phyloP scores from a whole-genome alignment of 2,888 invertebrate genomes.

The Melangyna quadrimaculata region DNA sequence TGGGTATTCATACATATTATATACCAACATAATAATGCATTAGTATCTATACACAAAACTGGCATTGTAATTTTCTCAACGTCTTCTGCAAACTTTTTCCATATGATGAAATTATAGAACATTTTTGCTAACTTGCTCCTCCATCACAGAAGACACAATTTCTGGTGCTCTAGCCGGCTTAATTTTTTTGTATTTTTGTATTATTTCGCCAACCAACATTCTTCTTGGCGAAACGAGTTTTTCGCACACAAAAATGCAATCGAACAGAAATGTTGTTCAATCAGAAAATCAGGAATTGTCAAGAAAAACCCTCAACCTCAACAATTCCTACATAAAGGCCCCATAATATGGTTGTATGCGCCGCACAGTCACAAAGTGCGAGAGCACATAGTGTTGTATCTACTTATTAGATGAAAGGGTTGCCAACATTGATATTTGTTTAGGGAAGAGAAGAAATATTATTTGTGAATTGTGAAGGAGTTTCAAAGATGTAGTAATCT shows the following conservation, averaged over 20 bases:
- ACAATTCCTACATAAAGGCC: constrained; percentile 24
- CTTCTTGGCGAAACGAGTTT: constrained; percentile 54
- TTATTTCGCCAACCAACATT: neutral
- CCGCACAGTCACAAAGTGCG: no score
- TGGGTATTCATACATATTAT: neutral
- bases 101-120: constrained; percentile 53
- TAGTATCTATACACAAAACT: neutral
- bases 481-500: no score
- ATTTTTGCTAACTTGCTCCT: neutral
- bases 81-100: neutral
- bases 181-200: neutral
- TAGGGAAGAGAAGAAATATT: no score
- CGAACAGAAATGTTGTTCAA: constrained; percentile 70
- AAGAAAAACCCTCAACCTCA: constrained; percentile 42
- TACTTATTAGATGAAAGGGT: neutral
- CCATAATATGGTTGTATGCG: neutral
- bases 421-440: neutral
- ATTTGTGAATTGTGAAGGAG: no score
- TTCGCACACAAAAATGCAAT: constrained; percentile 60
- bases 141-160: constrained; percentile 9
- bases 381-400: neutral
- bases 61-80: neutral
- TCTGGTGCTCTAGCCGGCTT: constrained; percentile 15
- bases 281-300: constrained; percentile 62
- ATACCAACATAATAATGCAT: neutral